Percentiles rank a stretch among this genome's conserved stretches.
Evolutionary conservation across 2,888 invertebrate genomes (phyloP).

Genomic region (Geophilus truncorum): DNA sequence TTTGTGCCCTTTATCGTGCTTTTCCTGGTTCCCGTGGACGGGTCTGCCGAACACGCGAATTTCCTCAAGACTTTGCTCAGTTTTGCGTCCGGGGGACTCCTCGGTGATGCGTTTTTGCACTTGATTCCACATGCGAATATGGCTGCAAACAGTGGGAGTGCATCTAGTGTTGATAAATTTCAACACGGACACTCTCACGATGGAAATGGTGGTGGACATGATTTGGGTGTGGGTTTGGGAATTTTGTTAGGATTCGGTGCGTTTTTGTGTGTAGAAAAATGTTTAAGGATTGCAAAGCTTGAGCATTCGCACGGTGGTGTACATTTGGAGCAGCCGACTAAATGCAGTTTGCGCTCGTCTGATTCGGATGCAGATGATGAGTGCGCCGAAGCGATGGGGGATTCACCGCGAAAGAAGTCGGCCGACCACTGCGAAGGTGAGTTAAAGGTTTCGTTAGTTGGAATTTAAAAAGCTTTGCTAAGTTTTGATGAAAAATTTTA

Average conservation of each 20-base stretch:
- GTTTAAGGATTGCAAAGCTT: constrained; percentile 79
- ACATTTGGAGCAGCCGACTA: too few species aligned
- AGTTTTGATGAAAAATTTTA: too few species aligned
- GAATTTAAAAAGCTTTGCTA: background rate
- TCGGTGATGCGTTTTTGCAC: constrained; percentile 98
- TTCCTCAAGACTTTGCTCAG: constrained; percentile 83
- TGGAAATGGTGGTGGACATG: constrained; percentile 55
- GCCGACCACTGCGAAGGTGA: too few species aligned
- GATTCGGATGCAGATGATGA: background rate
- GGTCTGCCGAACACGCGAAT: constrained; percentile 74
- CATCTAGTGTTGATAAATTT: constrained; percentile 49
- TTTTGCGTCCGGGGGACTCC: constrained; percentile 89
- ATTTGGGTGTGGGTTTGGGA: constrained; percentile 88
- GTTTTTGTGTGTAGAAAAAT: constrained; percentile 89
- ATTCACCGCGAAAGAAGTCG: constrained; percentile 29
- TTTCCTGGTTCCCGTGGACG: constrained; percentile 87
- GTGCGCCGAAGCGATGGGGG: constrained; percentile 28
- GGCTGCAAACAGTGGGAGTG: constrained; percentile 46
- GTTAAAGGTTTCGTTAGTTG: too few species aligned
- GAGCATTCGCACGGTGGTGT: constrained; percentile 61
- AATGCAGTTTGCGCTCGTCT: too few species aligned
- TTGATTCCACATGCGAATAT: constrained; percentile 91
- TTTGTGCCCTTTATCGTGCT: constrained; percentile 90
- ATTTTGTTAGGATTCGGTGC: constrained; percentile 88
- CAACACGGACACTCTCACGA: constrained; percentile 46